A percentile compares a stretch with the other conserved stretches of the same genome.
These are phyloP conservation scores for Epizoanthus illoricatus DNA, from an alignment of 92 coral and sea anemone species.

Conservation along the genomic window DNA sequence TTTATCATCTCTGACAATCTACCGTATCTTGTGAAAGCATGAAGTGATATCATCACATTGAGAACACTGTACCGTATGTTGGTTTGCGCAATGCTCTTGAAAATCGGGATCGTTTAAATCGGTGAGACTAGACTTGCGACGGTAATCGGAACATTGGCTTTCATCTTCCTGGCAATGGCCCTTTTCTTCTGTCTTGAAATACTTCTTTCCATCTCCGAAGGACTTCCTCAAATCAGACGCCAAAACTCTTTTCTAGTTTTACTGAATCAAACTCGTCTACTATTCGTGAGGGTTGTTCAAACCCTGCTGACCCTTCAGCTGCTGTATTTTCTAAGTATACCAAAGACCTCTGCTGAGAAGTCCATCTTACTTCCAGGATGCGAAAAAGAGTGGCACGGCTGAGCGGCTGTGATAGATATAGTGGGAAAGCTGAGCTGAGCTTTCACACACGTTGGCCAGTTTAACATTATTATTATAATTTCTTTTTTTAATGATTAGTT, in stretches of 20 bases:
- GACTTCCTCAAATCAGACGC: slow-evolving; percentile 3
- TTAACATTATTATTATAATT: no score
- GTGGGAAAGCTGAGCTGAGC: no score
- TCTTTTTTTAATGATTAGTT: no score
- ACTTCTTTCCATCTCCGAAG: slow-evolving; percentile 20
- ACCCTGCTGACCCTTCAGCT: no score
- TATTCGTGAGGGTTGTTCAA: no score
- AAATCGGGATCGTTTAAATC: neutral
- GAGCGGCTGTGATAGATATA: no score
- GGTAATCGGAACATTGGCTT: no score
- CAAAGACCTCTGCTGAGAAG: slow-evolving; percentile 50
- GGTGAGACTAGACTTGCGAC: slow-evolving; percentile 25
- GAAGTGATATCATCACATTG: slow-evolving; percentile 37
- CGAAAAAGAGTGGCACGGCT: slow-evolving; percentile 66
- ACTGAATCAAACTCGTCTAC: slow-evolving; percentile 47
- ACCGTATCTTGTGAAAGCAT: no score
- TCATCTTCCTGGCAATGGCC: slow-evolving; percentile 46
- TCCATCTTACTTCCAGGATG: neutral
- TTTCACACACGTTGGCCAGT: no score
- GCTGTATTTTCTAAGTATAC: slow-evolving; percentile 55
- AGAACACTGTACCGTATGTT: slow-evolving; percentile 39
- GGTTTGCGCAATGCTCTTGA: neutral
- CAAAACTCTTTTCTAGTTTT: slow-evolving; percentile 40
- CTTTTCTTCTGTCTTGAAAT: slow-evolving; percentile 45
- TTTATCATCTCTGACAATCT: slow-evolving; percentile 4